phyloP scores from a whole-genome alignment of 2,113 vertebrate genomes.

The Tragelaphus buxtoni region DNA sequence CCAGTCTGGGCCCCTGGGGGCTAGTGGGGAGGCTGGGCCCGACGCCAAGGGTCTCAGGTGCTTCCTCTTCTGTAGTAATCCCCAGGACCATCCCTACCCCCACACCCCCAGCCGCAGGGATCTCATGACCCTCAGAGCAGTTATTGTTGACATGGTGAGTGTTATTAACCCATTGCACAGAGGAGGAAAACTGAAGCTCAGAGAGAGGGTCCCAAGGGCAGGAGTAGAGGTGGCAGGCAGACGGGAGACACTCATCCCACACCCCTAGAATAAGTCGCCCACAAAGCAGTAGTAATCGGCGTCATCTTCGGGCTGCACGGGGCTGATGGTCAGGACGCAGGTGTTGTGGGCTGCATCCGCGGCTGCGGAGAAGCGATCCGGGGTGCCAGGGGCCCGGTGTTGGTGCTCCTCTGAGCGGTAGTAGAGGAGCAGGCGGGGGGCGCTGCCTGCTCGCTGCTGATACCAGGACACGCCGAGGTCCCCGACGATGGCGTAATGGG shows the following conservation, averaged over 20 bases:
- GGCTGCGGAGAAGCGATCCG: constrained; percentile 55
- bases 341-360: neutral
- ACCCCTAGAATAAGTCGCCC: neutral
- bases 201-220: neutral
- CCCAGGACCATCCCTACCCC: neutral
- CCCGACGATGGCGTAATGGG: neutral
- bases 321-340: constrained; percentile 67
- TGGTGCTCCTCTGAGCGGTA: constrained; percentile 51
- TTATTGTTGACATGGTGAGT: neutral
- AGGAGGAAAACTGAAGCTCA: neutral
- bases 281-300: constrained; percentile 65
- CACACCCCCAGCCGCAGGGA: neutral
- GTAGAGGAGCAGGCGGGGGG: constrained; percentile 64
- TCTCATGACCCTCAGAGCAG: neutral
- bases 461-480: constrained; percentile 63
- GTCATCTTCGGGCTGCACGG: constrained; percentile 50
- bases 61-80: constrained; percentile 33
- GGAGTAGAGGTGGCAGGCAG: neutral
- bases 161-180: constrained; percentile 31
- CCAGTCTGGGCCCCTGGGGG: neutral
- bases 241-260: neutral
- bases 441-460: constrained; percentile 60
- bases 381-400: neutral
- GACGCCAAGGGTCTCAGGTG: constrained; percentile 27
- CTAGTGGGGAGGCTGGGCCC: neutral